Percentiles rank a stretch among this genome's conserved stretches.
phyloP scores from a whole-genome alignment of 1,140 invertebrate species.

The Sycophila sp. region DNA sequence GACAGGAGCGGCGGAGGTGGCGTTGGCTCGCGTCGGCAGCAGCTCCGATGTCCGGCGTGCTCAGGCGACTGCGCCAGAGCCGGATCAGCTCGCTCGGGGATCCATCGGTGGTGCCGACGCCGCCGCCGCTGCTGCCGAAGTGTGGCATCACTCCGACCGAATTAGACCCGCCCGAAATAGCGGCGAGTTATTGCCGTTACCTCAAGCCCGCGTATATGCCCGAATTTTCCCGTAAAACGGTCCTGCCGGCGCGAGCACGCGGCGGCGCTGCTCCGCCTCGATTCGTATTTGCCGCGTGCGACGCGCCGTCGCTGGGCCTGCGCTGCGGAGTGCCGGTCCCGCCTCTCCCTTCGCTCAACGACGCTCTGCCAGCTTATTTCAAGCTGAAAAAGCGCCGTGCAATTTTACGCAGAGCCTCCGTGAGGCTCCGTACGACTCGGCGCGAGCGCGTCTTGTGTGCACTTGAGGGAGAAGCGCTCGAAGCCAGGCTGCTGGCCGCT shows the following conservation, averaged over 20 bases:
- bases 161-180: conserved; percentile 56
- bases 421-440: conserved; percentile 10
- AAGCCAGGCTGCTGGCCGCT: conserved; percentile 7
- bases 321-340: neutral
- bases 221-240: conserved; percentile 49
- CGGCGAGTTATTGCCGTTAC: conserved; percentile 60
- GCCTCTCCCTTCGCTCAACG: too few relatives aligned
- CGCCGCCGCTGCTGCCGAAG: conserved; percentile 39
- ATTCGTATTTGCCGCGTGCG: neutral
- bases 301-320: neutral
- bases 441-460: neutral
- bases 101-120: conserved; percentile 37
- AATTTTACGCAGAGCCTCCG: conserved; percentile 21
- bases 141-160: conserved; percentile 58
- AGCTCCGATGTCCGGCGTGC: conserved; percentile 54
- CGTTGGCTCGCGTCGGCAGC: conserved; percentile 41
- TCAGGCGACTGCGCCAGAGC: conserved; percentile 55
- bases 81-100: conserved; percentile 44
- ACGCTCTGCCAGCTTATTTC: too few relatives aligned
- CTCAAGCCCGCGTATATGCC: conserved; percentile 50
- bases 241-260: neutral
- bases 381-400: conserved; percentile 15
- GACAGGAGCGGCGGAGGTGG: conserved; percentile 34
- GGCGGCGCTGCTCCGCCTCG: neutral
- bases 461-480: conserved; percentile 1